phyloP scores from a whole-genome alignment of 2,797 vertebrate genomes.

The Xiphophorus birchmanni region DNA sequence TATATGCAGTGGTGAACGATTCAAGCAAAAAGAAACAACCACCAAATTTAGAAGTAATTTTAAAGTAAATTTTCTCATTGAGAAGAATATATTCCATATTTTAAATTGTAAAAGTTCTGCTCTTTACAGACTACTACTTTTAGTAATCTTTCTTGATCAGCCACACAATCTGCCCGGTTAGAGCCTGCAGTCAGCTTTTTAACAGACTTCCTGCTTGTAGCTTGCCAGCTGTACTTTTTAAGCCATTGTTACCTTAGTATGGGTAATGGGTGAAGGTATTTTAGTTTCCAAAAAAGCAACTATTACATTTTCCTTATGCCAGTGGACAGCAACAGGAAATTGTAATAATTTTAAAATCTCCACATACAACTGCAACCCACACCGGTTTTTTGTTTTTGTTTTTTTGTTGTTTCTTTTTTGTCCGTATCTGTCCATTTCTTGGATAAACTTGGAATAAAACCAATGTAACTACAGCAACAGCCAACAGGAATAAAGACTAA shows the following conservation, averaged over 20 bases:
- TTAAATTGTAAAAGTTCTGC: too few species aligned
- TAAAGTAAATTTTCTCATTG: too few species aligned
- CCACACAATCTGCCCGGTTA: not conserved
- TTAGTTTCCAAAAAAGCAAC: not conserved
- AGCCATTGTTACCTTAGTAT: not conserved
- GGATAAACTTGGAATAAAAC: not conserved
- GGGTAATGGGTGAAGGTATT: not conserved
- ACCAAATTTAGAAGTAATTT: too few species aligned
- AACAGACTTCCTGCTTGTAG: not conserved
- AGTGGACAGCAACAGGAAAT: not conserved
- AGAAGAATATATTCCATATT: too few species aligned
- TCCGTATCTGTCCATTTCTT: not conserved
- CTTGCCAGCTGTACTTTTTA: not conserved
- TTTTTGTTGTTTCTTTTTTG: not conserved
- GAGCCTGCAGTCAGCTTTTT: not conserved
- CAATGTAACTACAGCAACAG: not conserved
- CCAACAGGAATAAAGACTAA: not conserved
- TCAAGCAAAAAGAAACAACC: too few species aligned
- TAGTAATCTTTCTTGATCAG: not conserved
- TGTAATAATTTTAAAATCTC: not conserved
- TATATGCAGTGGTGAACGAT: too few species aligned
- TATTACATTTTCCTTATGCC: not conserved
- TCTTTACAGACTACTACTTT: not conserved
- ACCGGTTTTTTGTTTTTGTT: too few species aligned
- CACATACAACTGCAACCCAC: not conserved